Conservation (phyloP, 2,797 vertebrate genomes). For the Poecilia velifera region DNA sequence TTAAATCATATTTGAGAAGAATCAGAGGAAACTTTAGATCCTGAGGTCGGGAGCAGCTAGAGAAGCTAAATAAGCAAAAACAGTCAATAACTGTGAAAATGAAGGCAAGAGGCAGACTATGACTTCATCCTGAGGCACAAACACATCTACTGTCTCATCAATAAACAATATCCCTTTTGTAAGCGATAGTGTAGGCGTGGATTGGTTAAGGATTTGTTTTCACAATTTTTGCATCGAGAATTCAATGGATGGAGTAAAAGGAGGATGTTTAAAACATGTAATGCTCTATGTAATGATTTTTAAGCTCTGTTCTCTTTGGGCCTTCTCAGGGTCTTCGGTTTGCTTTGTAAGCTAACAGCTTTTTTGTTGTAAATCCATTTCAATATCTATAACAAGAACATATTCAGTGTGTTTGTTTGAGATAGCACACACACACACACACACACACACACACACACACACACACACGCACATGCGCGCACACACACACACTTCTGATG, state of each 20-base stretch:
- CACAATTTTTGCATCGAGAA: slow-evolving; percentile 45
- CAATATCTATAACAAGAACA: slow-evolving; percentile 23
- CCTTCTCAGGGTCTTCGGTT: not conserved
- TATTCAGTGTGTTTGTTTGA: slow-evolving; percentile 25
- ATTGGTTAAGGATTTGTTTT: slow-evolving; percentile 68
- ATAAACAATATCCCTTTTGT: slow-evolving; percentile 66
- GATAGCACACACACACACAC: not conserved
- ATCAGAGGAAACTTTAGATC: slow-evolving; percentile 45
- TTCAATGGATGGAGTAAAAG: slow-evolving; percentile 35
- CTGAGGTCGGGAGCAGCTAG: slow-evolving; percentile 22
- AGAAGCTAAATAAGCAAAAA: slow-evolving; percentile 29
- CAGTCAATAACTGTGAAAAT: slow-evolving; percentile 40
- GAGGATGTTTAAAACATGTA: slow-evolving; percentile 41
- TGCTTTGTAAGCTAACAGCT: slow-evolving; percentile 18
- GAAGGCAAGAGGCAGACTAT: slow-evolving; percentile 35
- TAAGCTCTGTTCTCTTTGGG: slow-evolving; percentile 23
- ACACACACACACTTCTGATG: not conserved
- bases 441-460: not conserved
- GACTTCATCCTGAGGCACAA: slow-evolving; percentile 41
- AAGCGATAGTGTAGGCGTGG: slow-evolving; percentile 58
- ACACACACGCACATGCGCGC: too few species aligned
- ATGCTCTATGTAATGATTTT: slow-evolving; percentile 27
- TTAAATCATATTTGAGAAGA: slow-evolving; percentile 55
- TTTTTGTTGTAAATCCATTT: slow-evolving; percentile 34
- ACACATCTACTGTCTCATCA: slow-evolving; percentile 63